A percentile compares a stretch with the other conserved stretches of the same genome.
These are phyloP conservation scores for Lasaia peninsularis DNA, from an alignment of 1,140 invertebrate species.

Conservation along the genomic window DNA sequence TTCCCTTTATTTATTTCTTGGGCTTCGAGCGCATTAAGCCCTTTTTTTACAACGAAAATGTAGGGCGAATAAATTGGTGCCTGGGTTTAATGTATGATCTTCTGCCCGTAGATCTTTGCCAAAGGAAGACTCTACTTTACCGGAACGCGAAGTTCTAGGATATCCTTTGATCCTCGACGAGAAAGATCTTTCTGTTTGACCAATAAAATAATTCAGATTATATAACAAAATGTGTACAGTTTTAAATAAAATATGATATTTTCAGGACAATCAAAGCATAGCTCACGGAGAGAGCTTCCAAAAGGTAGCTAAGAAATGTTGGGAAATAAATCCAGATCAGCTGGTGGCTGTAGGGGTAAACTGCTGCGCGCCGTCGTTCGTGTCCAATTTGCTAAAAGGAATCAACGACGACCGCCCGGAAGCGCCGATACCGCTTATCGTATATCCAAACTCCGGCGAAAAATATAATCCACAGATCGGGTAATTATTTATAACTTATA, in stretches of 20 bases:
- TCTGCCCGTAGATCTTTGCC: too few species aligned
- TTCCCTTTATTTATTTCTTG: too few species aligned
- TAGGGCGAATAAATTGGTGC: too few species aligned
- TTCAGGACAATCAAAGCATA: constrained; percentile 80
- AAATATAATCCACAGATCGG: constrained; percentile 80
- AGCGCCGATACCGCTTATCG: constrained; percentile 81
- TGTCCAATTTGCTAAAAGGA: constrained; percentile 78
- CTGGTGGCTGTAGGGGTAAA: constrained; percentile 91
- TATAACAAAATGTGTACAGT: too few species aligned
- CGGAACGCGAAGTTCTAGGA: too few species aligned
- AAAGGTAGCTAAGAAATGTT: constrained; percentile 80
- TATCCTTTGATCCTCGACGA: too few species aligned
- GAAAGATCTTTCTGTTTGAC: too few species aligned
- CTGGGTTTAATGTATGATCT: too few species aligned
- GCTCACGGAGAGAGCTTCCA: constrained; percentile 87
- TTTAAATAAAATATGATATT: constrained; percentile 19
- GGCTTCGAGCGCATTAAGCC: too few species aligned
- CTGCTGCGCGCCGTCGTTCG: constrained; percentile 82
- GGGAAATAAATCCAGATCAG: constrained; percentile 80
- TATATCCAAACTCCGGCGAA: constrained; percentile 89
- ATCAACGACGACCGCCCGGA: constrained; percentile 75
- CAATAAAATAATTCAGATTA: too few species aligned
- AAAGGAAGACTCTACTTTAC: too few species aligned
- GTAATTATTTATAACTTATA: constrained; percentile 47
- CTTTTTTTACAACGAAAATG: too few species aligned